Evolutionary conservation across 2,797 vertebrate species (phyloP).

Genomic region (Numenius phaeopus): DNA sequence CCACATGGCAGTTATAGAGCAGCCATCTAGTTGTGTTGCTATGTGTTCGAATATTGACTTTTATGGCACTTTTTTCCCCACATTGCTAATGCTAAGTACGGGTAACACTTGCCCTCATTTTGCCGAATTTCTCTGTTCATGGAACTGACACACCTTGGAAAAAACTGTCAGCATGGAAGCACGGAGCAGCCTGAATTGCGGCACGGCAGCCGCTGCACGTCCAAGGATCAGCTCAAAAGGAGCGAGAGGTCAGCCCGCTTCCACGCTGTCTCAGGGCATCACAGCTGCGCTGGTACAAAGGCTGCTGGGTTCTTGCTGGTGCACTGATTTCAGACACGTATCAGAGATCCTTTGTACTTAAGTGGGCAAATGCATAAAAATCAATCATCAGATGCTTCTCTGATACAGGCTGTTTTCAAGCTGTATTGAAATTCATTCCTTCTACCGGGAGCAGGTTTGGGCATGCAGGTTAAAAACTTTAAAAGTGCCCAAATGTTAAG

Average conservation of each 20-base stretch:
- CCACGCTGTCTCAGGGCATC: not conserved
- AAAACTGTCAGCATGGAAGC: not conserved
- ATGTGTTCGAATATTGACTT: not conserved
- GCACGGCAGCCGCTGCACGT: not conserved
- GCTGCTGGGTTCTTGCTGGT: not conserved
- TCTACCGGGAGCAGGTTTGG: not conserved
- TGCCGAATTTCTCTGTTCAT: conserved; percentile 21
- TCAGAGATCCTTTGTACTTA: conserved; percentile 8
- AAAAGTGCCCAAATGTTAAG: not conserved
- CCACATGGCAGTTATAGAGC: not conserved
- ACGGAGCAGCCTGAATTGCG: not conserved
- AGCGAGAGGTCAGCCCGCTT: not conserved
- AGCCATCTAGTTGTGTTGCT: not conserved
- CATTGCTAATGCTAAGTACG: not conserved
- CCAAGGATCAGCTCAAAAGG: conserved; percentile 8
- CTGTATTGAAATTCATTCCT: not conserved
- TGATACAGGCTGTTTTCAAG: not conserved
- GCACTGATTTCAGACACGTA: not conserved
- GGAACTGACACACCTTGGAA: not conserved
- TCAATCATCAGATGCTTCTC: accelerated
- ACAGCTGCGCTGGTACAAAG: not conserved
- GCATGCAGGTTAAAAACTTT: not conserved
- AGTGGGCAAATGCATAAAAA: not conserved
- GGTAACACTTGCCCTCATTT: conserved; percentile 26
- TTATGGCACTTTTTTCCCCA: not conserved